Evolutionary conservation across 92 coral and sea anemone species (phyloP).

Genomic region (Plumapathes pennacea): DNA sequence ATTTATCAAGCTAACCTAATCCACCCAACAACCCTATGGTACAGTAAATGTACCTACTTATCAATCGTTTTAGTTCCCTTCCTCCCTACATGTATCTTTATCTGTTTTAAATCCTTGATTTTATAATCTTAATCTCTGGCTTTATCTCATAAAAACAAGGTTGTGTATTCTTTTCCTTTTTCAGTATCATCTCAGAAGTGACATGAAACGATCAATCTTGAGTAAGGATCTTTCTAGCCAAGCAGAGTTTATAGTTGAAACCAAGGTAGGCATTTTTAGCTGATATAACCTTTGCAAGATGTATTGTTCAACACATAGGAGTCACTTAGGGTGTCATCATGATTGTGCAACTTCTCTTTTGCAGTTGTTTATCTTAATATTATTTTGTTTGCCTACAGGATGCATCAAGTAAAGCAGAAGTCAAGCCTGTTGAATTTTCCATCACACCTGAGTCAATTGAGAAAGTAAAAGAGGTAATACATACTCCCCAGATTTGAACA

Average conservation of each 20-base stretch:
- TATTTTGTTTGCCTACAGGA: neutral
- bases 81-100: no score
- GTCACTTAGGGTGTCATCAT: neutral
- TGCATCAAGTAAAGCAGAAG: slow-evolving; percentile 26
- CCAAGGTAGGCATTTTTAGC: slow-evolving; percentile 54
- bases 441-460: slow-evolving; percentile 97
- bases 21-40: no score
- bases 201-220: slow-evolving; percentile 87
- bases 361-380: neutral
- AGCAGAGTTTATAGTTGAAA: slow-evolving; percentile 94
- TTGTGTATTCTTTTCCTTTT: neutral
- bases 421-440: slow-evolving; percentile 75
- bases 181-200: slow-evolving; percentile 88
- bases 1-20: no score
- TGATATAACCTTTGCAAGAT: no score
- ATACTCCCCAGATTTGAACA: neutral
- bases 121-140: neutral
- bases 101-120: no score
- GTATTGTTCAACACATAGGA: neutral
- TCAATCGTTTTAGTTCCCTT: no score
- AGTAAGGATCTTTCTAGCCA: slow-evolving; percentile 87
- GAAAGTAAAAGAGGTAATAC: slow-evolving; percentile 87
- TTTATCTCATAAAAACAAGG: no score
- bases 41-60: no score
- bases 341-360: neutral